Evolutionary conservation across 2,113 vertebrate genomes (phyloP), one percentile per base, ranked within the genome.

Genomic region (Zosterops hypoxanthus): DNA sequence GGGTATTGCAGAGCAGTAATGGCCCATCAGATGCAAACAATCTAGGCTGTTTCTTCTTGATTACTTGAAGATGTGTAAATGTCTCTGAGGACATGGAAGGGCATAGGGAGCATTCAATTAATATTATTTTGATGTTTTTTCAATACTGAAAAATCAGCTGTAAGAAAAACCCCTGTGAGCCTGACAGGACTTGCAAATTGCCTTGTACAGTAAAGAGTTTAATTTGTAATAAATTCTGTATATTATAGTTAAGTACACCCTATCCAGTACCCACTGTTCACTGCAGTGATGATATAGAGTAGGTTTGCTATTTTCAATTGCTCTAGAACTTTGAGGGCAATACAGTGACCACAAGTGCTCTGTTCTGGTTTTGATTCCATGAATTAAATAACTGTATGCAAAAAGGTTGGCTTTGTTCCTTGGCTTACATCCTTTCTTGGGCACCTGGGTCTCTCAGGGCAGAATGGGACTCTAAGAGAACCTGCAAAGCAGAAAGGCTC

Each of bases 1-100:
- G 86, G 68, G 79, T 96, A 85, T 85, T 89, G 6, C 28, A 80
- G 82, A 94, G 85, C 93, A 93, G 96, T 97, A 97, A 97, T 95
- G 92, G 96, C 96, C 69, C 66, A 92, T 96, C 91, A 72, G 86
- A 96, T 90, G 63, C 87, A 94, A 95, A 96, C 90, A 86, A 42
- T 89, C 86, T 55, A 31, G 39, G 44, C 44, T 34, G 0, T 61
- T 96, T 94, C 88, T 88, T 80, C 56, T 80, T 21, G 11, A 60
- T 97, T 86, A 36, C 72, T 92, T 76, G 44, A 83, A 81, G 79
- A 94, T 64, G 49, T 86, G 56, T 78, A 90, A 94, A 95, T 92
- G 88, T 71, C 82, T 91, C 83, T 60, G 76, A 90, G 88, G 56
- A 56, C 56, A 52, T 42, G 47, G 71, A 78, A 91, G 81, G 78